phyloP scores from a whole-genome alignment of 2,113 vertebrate species.

The Myxocyprinus asiaticus region DNA sequence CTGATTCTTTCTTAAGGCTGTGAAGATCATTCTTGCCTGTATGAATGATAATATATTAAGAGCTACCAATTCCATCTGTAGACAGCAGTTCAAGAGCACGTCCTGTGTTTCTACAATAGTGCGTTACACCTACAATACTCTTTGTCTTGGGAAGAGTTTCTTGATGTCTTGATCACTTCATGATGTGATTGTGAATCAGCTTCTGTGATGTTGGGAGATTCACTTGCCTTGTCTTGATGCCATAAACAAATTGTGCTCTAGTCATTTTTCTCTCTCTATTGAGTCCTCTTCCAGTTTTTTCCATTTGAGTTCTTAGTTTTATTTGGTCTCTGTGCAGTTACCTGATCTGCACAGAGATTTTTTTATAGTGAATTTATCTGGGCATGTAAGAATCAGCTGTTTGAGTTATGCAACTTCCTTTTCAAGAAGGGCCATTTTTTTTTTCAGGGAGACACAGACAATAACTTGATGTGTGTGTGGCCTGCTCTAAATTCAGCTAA shows the following conservation, averaged over 20 bases:
- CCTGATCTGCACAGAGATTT: not conserved
- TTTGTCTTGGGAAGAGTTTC: not conserved
- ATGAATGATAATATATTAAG: too few species aligned
- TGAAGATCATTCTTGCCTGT: too few species aligned
- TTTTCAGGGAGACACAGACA: not conserved
- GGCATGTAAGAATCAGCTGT: not conserved
- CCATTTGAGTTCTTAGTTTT: not conserved
- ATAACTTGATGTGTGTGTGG: not conserved
- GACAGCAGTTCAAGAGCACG: not conserved
- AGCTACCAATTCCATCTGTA: too few species aligned
- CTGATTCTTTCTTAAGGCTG: too few species aligned
- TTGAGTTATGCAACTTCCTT: not conserved
- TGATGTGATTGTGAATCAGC: not conserved
- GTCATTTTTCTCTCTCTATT: not conserved
- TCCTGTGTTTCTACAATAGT: not conserved
- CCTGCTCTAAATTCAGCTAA: not conserved
- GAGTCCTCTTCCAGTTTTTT: constrained; percentile 4
- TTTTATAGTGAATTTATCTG: not conserved
- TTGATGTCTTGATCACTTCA: not conserved
- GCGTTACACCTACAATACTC: not conserved
- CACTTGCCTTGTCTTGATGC: not conserved
- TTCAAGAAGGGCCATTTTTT: not conserved
- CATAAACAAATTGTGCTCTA: not conserved
- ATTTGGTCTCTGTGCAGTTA: not conserved
- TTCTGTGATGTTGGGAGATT: not conserved